Percentiles rank a stretch among this genome's conserved stretches.
phyloP scores from a whole-genome alignment of 2,113 vertebrate species.

The Illadopsis cleaveri region DNA sequence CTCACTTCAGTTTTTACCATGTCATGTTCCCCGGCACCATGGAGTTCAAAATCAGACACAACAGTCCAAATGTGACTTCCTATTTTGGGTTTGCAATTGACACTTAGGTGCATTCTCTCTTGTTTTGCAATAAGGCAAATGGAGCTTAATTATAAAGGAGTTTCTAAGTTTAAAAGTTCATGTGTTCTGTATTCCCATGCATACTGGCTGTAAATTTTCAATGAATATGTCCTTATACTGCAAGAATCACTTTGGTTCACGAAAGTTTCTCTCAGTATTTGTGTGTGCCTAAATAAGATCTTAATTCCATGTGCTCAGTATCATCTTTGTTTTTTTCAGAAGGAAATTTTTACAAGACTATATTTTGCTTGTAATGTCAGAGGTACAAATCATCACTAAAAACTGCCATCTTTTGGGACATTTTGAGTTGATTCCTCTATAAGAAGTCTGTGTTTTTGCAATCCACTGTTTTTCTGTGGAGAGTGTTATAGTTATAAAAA shows the following conservation, averaged over 20 bases:
- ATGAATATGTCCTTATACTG: not conserved
- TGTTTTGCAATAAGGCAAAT: not conserved
- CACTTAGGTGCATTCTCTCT: not conserved
- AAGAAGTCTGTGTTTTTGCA: not conserved
- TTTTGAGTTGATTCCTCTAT: not conserved
- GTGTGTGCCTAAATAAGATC: not conserved
- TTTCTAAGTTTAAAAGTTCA: not conserved
- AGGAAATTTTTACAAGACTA: not conserved
- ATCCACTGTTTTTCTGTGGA: not conserved
- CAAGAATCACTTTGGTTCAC: not conserved
- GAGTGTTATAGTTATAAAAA: not conserved
- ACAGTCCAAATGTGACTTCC: not conserved
- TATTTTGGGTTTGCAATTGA: not conserved
- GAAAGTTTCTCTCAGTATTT: not conserved
- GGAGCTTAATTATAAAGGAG: not conserved
- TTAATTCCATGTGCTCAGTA: not conserved
- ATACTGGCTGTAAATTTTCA: not conserved
- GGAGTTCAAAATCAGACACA: not conserved
- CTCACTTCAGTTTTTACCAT: not conserved
- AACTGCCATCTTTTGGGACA: not conserved
- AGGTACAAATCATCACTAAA: not conserved
- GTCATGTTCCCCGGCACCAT: not conserved
- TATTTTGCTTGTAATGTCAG: not conserved
- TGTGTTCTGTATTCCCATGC: accelerated
- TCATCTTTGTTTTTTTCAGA: not conserved